phyloP scores from a whole-genome alignment of 2,888 invertebrate species.

The Ophion obscuratus region DNA sequence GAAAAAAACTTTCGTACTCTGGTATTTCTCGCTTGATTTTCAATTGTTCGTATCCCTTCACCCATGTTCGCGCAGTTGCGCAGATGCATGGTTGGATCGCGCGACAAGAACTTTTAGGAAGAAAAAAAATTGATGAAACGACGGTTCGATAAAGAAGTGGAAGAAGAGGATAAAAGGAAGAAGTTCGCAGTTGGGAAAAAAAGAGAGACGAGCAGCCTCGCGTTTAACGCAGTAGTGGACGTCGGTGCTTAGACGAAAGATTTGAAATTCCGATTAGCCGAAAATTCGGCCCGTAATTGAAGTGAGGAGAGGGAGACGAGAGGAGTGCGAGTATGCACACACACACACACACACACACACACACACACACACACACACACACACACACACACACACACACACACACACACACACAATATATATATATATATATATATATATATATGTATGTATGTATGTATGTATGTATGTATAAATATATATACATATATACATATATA shows the following conservation, averaged over 20 bases:
- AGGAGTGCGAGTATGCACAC: neutral
- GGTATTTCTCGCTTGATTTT: neutral
- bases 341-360: too few relatives aligned
- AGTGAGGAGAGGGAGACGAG: constrained; percentile 50
- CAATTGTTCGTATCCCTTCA: neutral
- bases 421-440: too few relatives aligned
- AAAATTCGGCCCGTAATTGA: constrained; percentile 64
- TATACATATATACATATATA: too few relatives aligned
- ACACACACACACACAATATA: too few relatives aligned
- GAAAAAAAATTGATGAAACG: constrained; percentile 13
- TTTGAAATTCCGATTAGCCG: constrained; percentile 68
- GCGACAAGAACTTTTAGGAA: constrained; percentile 1
- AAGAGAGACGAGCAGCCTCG: constrained; percentile 32
- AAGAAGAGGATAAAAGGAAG: neutral
- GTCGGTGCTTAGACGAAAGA: constrained; percentile 62
- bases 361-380: too few relatives aligned
- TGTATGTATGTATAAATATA: too few relatives aligned
- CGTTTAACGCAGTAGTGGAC: constrained; percentile 17
- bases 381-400: too few relatives aligned
- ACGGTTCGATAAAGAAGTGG: neutral
- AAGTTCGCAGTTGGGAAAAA: constrained; percentile 3
- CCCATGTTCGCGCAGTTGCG: too few relatives aligned
- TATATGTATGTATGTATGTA: too few relatives aligned
- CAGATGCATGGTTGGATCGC: neutral
- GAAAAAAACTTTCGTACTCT: neutral